phyloP scores from a whole-genome alignment of 2,797 vertebrate genomes.

The Acipenser oxyrinchus region DNA sequence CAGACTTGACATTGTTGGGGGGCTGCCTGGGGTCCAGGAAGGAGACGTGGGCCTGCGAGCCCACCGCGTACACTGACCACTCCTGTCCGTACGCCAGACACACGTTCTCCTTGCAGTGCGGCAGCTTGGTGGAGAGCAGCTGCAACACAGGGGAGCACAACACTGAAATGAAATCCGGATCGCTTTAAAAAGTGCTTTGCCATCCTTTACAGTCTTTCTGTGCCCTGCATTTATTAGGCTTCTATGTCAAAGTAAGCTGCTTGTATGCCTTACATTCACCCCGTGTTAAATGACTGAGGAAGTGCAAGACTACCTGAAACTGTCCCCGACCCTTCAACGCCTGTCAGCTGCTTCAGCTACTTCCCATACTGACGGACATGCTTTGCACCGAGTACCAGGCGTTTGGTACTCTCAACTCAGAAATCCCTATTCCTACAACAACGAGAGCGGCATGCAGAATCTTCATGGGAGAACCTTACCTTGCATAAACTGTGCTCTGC shows the following conservation, averaged over 20 bases:
- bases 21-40: slow-evolving; percentile 93
- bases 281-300: no score
- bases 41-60: slow-evolving; percentile 94
- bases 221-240: no score
- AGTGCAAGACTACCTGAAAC: no score
- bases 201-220: no score
- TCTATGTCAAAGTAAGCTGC: no score
- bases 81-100: slow-evolving; percentile 92
- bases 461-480: slow-evolving; percentile 45
- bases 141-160: slow-evolving; percentile 32
- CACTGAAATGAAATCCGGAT: slow-evolving; percentile 8
- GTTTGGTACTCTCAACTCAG: no score
- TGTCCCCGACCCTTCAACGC: no score
- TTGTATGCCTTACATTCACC: no score
- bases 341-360: no score
- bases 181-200: not conserved
- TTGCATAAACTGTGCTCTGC: slow-evolving; percentile 85
- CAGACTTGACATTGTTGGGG: slow-evolving; percentile 81
- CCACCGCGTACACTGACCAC: slow-evolving; percentile 95
- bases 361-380: no score
- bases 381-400: no score
- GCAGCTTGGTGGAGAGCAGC: slow-evolving; percentile 91
- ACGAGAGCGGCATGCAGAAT: not conserved
- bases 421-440: no score
- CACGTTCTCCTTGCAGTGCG: slow-evolving; percentile 95